Evolutionary conservation across 2,113 vertebrate species (phyloP), one percentile per base, ranked within the genome.

Genomic region (Crotalus tigris): DNA sequence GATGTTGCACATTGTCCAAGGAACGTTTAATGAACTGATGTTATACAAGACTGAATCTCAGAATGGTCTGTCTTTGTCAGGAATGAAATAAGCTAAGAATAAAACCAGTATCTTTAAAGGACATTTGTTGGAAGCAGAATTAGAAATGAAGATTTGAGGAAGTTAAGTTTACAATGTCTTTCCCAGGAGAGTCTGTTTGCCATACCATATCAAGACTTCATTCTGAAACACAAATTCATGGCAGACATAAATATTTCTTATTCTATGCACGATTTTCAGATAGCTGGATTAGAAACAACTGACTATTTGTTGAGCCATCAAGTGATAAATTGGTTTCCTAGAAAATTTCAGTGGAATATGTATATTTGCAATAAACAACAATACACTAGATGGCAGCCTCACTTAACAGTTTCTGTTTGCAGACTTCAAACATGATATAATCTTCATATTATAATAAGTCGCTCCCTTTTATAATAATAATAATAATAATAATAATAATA

Each of bases 301-400:
- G 24, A 26, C 17, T 7, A 54, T 44, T 87, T 54, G 39, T 64
- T 59, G 54, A 7, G 17, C n/a, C 29, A 44, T 53, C 21, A 8
- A 17, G 33, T 51, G 26, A 24, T n/a, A 93, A 19, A 86, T 23
- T 49, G 33, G 29, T 46, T 64, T n/a, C 58, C 3, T 39, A 61
- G 86, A 55, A 59, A 91, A 93, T 89, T 69, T 55, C 54, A 59
- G 75, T 39, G 87, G 87, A 85, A 85, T 91, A 93, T 33, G 15
- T 54, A 44, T 85, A 89, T 53, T 54, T 85, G 54, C 90, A 89
- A 85, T 54, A 85, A 89, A 85, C n/a, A 53, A 26, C 17, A 53
- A 58, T 53, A 29, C 93, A 89, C 69, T 89, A 92, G 93, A 85
- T 89, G 93, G 90, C 87, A 86, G 69, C 11, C 87, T 91, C 19